Percentiles rank a stretch among this genome's conserved stretches.
These are phyloP conservation scores for Araneus ventricosus DNA, from an alignment of 1,140 invertebrate species.

Conservation along the genomic window DNA sequence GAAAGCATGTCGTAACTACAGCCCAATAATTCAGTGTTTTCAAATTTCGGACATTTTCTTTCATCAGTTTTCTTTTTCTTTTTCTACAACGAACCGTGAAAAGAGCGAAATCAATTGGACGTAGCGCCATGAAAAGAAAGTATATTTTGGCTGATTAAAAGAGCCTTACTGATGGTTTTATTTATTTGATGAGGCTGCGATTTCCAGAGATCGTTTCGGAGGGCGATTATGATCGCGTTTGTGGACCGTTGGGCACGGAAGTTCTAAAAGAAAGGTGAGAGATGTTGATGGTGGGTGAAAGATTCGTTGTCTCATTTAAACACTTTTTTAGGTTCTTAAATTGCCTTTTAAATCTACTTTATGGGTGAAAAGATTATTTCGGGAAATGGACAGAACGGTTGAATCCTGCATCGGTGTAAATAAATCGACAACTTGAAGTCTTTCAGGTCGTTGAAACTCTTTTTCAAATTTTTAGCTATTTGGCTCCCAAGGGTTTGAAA, in stretches of 20 bases:
- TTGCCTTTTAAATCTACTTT: no score
- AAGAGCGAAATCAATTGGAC: background rate
- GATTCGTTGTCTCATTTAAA: background rate
- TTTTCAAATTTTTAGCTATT: no score
- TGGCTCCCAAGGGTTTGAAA: no score
- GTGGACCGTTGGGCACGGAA: background rate
- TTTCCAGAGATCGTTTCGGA: background rate
- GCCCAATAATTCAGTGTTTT: no score
- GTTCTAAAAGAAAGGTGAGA: background rate
- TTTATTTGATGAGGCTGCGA: conserved; percentile 1
- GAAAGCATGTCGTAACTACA: no score
- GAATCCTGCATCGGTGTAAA: no score
- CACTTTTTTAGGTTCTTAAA: background rate
- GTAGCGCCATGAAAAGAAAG: background rate
- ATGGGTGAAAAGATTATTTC: background rate
- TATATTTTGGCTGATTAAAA: conserved; percentile 3
- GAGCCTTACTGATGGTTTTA: background rate
- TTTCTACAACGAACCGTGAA: background rate
- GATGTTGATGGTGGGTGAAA: background rate
- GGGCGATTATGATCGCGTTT: conserved; percentile 25
- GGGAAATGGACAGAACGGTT: no score
- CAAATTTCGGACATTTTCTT: no score
- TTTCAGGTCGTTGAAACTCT: no score
- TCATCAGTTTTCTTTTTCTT: no score
- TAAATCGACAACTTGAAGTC: no score